A percentile compares a stretch with the other conserved stretches of the same genome.
phyloP scores from a whole-genome alignment of 1,140 invertebrate genomes.

The Streblospio benedicti region DNA sequence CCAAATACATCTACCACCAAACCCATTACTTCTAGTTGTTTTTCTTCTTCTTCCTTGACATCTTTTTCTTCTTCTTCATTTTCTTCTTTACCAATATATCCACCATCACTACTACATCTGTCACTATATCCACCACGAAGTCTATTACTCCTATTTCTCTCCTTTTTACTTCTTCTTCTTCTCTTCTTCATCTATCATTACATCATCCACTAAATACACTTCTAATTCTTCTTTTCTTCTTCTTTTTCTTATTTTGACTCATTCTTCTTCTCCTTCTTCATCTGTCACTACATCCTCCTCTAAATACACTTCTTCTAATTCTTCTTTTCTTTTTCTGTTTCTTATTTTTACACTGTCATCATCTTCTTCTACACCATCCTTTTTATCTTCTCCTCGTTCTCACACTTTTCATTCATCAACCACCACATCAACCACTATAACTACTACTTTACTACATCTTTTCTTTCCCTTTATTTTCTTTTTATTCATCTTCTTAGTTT shows the following conservation, averaged over 20 bases:
- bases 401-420: background rate
- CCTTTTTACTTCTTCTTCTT: no score
- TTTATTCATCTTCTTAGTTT: background rate
- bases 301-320: background rate
- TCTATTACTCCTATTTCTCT: no score
- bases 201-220: background rate
- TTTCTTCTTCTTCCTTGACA: no score
- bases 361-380: background rate
- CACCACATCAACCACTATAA: background rate
- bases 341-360: background rate
- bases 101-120: no score
- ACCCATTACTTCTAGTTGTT: no score
- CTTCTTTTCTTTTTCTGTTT: background rate
- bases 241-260: no score
- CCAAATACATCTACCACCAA: no score
- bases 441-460: background rate
- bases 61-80: no score
- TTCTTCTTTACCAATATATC: no score
- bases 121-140: no score
- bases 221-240: background rate
- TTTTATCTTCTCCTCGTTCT: background rate
- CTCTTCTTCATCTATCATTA: no score
- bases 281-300: background rate
- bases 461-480: background rate
- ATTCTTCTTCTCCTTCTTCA: background rate